Evolutionary conservation across 2,888 invertebrate genomes (phyloP), one percentile per base, ranked within the genome.

Genomic region (Dasypogon diadema): DNA sequence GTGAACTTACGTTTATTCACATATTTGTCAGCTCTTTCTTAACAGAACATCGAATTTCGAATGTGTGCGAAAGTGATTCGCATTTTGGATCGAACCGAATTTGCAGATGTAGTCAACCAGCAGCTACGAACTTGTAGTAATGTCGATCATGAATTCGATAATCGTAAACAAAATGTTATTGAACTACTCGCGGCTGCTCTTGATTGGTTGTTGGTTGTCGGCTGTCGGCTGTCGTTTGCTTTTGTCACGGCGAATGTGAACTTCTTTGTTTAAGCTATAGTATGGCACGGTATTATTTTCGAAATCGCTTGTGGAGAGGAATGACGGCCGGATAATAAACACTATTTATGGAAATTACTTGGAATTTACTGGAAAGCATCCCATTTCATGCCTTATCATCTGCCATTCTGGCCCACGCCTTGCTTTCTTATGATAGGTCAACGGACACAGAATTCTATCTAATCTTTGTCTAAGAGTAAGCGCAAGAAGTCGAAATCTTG

Each of bases 161-260:
- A 51, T 51, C 18, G 51, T 51, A 51, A 51, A 51, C 51, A 51
- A 51, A 51, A 51, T 51, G 51, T 51, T 51, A 51, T 51, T 51
- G 51, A 51, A 51, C 51, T 21, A 21, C 51, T 16, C 8, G 6
- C 5, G 10, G 6, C 5, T 10, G 34, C 10, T 10, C 6, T 30
- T 30, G 34, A 6, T 30, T 4, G 18, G 14, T 16, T 8, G 16
- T 12, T 51, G 16, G 4, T 48, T 4, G 18, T 51, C 18, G 51
- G 51, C 12, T 51, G 51, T 18, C 2, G 51, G 8, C 51, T 21
- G 51, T 21, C 51, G 51, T 51, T 51, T 16, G 51, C 6, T 51
- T 51, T 51, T 51, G 51, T 21, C 51, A 21, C 22, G 21, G 21
- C 51, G 18, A 51, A 51, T 21, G 51, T n/a, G 16, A 51, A 51